Evolutionary conservation across 1,140 invertebrate species (phyloP).

Genomic region (Helicoverpa armigera): DNA sequence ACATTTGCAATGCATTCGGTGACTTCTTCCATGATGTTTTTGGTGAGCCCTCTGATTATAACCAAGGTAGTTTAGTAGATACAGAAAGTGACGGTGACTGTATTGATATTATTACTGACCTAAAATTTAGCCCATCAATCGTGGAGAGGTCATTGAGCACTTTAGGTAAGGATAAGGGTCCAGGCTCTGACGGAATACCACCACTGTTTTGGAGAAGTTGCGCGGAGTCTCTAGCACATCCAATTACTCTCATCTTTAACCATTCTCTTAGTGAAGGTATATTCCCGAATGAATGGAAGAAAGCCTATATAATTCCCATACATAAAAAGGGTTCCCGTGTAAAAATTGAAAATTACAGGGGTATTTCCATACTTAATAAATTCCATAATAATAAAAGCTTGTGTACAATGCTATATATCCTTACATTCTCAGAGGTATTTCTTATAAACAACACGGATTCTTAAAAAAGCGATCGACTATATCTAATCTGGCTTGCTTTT

Average conservation of each 20-base stretch:
- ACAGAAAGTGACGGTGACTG: background rate
- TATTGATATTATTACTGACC: background rate
- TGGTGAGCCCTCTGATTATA: background rate
- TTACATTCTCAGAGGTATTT: background rate
- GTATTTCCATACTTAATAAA: background rate
- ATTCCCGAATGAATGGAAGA: background rate
- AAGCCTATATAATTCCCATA: background rate
- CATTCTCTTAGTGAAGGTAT: background rate
- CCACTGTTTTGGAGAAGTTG: background rate
- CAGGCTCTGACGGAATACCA: background rate
- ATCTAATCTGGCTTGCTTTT: no score
- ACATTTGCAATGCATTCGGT: background rate
- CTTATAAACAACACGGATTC: background rate
- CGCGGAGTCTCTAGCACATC: background rate
- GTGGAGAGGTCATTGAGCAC: background rate
- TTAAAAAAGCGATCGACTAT: no score
- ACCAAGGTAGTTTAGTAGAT: background rate
- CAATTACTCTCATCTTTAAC: background rate
- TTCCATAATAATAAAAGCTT: background rate
- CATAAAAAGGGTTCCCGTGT: background rate
- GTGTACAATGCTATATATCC: background rate
- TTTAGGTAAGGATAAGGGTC: background rate
- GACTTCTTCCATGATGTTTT: slow-evolving; percentile 8
- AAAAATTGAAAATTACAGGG: background rate
- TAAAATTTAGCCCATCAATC: background rate